Percentiles rank a stretch among this genome's conserved stretches.
Evolutionary conservation across 2,113 vertebrate genomes (phyloP).

Genomic region (Amphilophus citrinellus): DNA sequence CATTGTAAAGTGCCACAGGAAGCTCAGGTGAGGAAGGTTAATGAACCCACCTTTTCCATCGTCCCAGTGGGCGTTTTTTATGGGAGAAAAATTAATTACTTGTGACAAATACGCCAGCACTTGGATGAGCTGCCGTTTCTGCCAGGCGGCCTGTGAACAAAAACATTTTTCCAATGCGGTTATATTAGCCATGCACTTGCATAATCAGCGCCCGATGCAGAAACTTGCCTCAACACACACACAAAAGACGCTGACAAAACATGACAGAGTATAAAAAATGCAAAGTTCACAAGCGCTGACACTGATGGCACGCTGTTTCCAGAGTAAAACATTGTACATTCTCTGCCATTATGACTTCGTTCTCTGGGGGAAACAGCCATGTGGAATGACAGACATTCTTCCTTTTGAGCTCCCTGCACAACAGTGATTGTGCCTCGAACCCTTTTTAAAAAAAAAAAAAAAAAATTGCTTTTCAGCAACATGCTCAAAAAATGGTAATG

Average conservation of each 20-base stretch:
- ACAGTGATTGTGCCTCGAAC: slow-evolving; percentile 22
- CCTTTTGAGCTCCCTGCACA: slow-evolving; percentile 26
- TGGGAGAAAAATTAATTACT: slow-evolving; percentile 79
- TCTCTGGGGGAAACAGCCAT: slow-evolving; percentile 20
- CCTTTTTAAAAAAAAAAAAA: neutral
- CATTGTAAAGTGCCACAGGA: slow-evolving; percentile 72
- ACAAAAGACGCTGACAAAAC: slow-evolving; percentile 50
- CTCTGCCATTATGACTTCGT: slow-evolving; percentile 25
- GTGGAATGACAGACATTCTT: slow-evolving; percentile 48
- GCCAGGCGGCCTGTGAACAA: slow-evolving; percentile 77
- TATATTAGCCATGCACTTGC: slow-evolving; percentile 69
- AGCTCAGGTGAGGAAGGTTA: slow-evolving; percentile 74
- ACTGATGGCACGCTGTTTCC: slow-evolving; percentile 42
- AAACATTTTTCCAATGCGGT: slow-evolving; percentile 76
- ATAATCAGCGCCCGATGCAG: slow-evolving; percentile 52
- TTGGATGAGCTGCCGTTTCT: slow-evolving; percentile 69
- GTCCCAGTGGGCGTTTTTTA: slow-evolving; percentile 72
- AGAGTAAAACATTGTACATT: slow-evolving; percentile 34
- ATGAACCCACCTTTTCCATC: slow-evolving; percentile 80
- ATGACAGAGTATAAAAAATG: slow-evolving; percentile 66
- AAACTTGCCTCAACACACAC: slow-evolving; percentile 46
- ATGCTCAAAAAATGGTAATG: slow-evolving; percentile 54
- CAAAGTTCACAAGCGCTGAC: slow-evolving; percentile 57
- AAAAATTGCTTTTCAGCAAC: slow-evolving; percentile 28
- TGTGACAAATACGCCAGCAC: slow-evolving; percentile 78